Evolutionary conservation across 2,888 invertebrate genomes (phyloP).

Genomic region (Euspilapteryx auroguttella): DNA sequence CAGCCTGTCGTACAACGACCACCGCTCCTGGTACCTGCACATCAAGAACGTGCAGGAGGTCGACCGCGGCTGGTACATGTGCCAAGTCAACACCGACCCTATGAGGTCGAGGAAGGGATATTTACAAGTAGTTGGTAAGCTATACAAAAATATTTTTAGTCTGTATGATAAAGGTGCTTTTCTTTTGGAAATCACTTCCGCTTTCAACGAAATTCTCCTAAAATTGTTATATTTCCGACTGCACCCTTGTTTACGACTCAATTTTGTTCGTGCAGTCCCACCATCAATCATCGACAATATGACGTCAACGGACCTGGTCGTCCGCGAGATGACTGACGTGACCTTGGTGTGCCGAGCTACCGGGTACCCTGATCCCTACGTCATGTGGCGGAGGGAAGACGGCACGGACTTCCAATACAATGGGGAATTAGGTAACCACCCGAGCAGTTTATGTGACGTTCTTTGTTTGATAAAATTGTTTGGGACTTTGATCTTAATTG

Average conservation of each 20-base stretch:
- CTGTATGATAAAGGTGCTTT: too few species aligned
- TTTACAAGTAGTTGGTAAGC: constrained; percentile 87
- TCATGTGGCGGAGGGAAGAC: constrained; percentile 91
- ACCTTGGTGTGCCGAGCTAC: constrained; percentile 85
- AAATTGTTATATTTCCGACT: too few species aligned
- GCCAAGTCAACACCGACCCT: constrained; percentile 90
- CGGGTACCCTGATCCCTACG: constrained; percentile 89
- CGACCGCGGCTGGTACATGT: constrained; percentile 91
- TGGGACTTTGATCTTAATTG: too few species aligned
- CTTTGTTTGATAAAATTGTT: too few species aligned
- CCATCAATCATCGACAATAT: constrained; percentile 88
- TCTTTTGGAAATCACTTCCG: too few species aligned
- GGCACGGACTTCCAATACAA: constrained; percentile 87
- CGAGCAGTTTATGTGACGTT: constrained; percentile 8
- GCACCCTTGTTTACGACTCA: too few species aligned
- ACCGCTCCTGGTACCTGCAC: constrained; percentile 89
- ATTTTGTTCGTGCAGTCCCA: too few species aligned
- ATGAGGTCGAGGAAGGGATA: constrained; percentile 89
- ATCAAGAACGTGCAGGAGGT: constrained; percentile 85
- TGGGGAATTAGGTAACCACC: constrained; percentile 73
- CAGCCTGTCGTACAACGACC: constrained; percentile 84
- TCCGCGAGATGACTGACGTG: constrained; percentile 85
- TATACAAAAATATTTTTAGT: too few species aligned
- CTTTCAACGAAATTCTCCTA: too few species aligned
- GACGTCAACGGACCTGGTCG: constrained; percentile 90